A percentile compares a stretch with the other conserved stretches of the same genome.
Conservation (phyloP, 2,888 invertebrate genomes). For the Coleophora deauratella region DNA sequence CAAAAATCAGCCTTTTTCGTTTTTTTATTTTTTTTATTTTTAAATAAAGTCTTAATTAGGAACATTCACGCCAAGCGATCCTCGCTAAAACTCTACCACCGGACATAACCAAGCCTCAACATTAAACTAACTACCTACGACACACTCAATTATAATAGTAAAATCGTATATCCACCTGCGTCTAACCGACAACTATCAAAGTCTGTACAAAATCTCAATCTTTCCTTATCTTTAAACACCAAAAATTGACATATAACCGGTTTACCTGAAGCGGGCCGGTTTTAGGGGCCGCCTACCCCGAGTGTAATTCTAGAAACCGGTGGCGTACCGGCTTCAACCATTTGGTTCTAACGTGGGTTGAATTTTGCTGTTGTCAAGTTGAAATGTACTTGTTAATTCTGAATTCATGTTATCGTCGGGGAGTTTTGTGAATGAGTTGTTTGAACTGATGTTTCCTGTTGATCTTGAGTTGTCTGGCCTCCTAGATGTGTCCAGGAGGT, state of each 20-base stretch:
- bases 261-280: slow-evolving; percentile 16
- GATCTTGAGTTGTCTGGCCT: slow-evolving; percentile 26
- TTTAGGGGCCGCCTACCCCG: slow-evolving; percentile 58
- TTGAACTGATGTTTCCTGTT: slow-evolving; percentile 19
- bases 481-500: slow-evolving; percentile 48
- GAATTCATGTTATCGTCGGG: slow-evolving; percentile 69
- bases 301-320: slow-evolving; percentile 38
- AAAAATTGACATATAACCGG: slow-evolving; percentile 28
- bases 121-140: slow-evolving; percentile 17
- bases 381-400: slow-evolving; percentile 41
- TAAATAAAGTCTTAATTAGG: slow-evolving; percentile 66
- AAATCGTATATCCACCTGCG: slow-evolving; percentile 36
- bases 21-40: too few relatives aligned
- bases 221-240: slow-evolving; percentile 28
- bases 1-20: slow-evolving; percentile 64
- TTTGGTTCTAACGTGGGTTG: slow-evolving; percentile 62
- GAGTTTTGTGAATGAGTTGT: slow-evolving; percentile 45
- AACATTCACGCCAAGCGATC: slow-evolving; percentile 57
- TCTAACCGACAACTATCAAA: slow-evolving; percentile 22
- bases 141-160: slow-evolving; percentile 11
- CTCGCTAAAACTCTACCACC: slow-evolving; percentile 36
- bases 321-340: slow-evolving; percentile 42
- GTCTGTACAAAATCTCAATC: slow-evolving; percentile 53
- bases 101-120: slow-evolving; percentile 31
- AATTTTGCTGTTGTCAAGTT: slow-evolving; percentile 52